These are phyloP conservation scores for Pseudopleuronectes americanus DNA, from an alignment of 2,797 vertebrate species.

Conservation along the genomic window DNA sequence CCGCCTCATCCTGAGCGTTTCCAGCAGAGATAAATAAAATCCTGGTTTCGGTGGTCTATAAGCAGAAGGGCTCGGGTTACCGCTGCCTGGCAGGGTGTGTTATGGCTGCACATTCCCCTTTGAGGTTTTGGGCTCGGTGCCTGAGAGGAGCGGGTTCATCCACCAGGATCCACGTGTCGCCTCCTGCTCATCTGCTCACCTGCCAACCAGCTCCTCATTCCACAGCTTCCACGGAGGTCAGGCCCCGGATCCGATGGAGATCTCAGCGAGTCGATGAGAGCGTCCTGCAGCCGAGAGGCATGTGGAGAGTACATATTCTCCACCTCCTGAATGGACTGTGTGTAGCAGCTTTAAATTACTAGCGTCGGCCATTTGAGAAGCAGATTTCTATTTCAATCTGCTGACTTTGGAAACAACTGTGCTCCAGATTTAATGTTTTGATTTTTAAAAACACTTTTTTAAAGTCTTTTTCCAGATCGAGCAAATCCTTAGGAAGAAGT, in stretches of 20 bases:
- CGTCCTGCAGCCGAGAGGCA: conserved; percentile 12
- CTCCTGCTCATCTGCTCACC: conserved; percentile 49
- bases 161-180: conserved; percentile 31
- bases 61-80: conserved; percentile 51
- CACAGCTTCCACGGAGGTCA: conserved; percentile 66
- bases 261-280: conserved; percentile 45
- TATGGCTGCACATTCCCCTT: conserved; percentile 61
- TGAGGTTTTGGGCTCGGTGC: conserved; percentile 39
- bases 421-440: neutral
- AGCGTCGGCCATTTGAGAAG: neutral
- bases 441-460: neutral
- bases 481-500: neutral
- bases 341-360: neutral
- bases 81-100: conserved; percentile 33
- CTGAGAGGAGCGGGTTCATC: conserved; percentile 34
- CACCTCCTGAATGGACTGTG: neutral
- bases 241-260: conserved; percentile 45
- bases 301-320: conserved; percentile 4
- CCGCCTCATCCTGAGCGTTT: conserved; percentile 7
- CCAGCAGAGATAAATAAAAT: conserved; percentile 38
- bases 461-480: neutral
- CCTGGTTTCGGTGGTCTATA: conserved; percentile 36
- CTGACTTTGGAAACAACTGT: neutral
- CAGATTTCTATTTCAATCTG: neutral
- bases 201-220: conserved; percentile 65